phyloP scores from a whole-genome alignment of 2,888 invertebrate species.

The Drosophila fulvimacula region DNA sequence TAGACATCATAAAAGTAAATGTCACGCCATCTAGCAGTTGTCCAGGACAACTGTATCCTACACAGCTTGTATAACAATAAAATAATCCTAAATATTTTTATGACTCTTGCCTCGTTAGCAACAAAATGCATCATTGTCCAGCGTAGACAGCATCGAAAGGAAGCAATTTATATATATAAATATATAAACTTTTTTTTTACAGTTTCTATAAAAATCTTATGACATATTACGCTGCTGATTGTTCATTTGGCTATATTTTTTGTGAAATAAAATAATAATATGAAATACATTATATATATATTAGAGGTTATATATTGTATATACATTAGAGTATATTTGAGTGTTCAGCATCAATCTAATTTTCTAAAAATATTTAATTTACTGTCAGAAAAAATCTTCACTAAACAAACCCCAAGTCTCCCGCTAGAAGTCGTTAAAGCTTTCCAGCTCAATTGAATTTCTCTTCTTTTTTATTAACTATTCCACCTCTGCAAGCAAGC shows the following conservation, averaged over 20 bases:
- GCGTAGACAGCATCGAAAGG: not conserved
- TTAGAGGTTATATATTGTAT: too few relatives aligned
- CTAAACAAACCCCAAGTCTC: not conserved
- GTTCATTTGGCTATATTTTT: not conserved
- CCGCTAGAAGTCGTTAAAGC: not conserved
- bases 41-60: not conserved
- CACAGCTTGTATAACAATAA: conserved; percentile 23
- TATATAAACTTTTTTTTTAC: not conserved
- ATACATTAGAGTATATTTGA: not conserved
- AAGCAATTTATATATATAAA: not conserved
- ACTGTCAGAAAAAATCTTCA: not conserved
- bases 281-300: not conserved
- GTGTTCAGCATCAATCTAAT: not conserved
- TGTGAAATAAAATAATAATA: not conserved
- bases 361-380: not conserved
- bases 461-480: not conserved
- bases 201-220: conserved; percentile 6
- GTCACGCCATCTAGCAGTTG: not conserved
- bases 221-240: not conserved
- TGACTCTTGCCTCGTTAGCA: conserved; percentile 24
- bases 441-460: not conserved
- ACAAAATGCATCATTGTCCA: not conserved
- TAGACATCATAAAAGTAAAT: conserved; percentile 2
- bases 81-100: conserved; percentile 15
- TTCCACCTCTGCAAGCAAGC: not conserved